phyloP scores from a whole-genome alignment of 2,797 vertebrate genomes.

The Mallotus villosus region DNA sequence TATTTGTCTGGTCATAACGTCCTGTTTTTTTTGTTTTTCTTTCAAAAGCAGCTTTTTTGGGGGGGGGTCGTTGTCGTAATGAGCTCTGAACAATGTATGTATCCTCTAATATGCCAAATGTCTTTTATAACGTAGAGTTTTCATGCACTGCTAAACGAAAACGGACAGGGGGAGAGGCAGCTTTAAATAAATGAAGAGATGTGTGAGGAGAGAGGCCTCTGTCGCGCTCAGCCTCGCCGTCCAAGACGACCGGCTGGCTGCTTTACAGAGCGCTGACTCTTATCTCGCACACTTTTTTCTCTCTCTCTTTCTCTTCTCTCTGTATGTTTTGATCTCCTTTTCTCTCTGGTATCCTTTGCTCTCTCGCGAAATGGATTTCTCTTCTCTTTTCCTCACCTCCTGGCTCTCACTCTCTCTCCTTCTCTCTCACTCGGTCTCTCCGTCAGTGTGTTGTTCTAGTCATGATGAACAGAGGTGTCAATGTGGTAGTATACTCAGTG shows the following conservation, averaged over 20 bases:
- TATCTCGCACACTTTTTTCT: slow-evolving; percentile 3
- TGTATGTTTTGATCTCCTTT: background rate
- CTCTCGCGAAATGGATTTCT: background rate
- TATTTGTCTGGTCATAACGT: slow-evolving; percentile 38
- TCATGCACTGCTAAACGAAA: slow-evolving; percentile 86
- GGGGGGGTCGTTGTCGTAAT: slow-evolving; percentile 66
- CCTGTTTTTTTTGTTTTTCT: slow-evolving; percentile 75
- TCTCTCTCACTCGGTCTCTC: slow-evolving; percentile 6
- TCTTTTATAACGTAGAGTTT: slow-evolving; percentile 80
- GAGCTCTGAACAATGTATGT: slow-evolving; percentile 92
- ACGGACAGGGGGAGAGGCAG: slow-evolving; percentile 82
- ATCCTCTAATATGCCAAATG: slow-evolving; percentile 88
- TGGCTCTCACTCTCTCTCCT: background rate
- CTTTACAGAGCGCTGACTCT: slow-evolving; percentile 62
- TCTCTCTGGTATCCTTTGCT: background rate
- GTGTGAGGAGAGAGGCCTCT: slow-evolving; percentile 65
- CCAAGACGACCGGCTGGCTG: slow-evolving; percentile 66
- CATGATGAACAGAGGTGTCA: slow-evolving; percentile 77
- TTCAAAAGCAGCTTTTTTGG: slow-evolving; percentile 87
- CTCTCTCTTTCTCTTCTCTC: background rate
- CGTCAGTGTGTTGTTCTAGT: slow-evolving; percentile 76
- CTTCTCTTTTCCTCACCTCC: background rate
- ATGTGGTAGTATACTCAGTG: slow-evolving; percentile 84
- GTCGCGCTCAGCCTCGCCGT: slow-evolving; percentile 73
- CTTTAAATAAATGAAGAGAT: slow-evolving; percentile 70